These are phyloP conservation scores for Dunckerocampus dactyliophorus DNA, from an alignment of 2,113 vertebrate species.

Conservation along the genomic window DNA sequence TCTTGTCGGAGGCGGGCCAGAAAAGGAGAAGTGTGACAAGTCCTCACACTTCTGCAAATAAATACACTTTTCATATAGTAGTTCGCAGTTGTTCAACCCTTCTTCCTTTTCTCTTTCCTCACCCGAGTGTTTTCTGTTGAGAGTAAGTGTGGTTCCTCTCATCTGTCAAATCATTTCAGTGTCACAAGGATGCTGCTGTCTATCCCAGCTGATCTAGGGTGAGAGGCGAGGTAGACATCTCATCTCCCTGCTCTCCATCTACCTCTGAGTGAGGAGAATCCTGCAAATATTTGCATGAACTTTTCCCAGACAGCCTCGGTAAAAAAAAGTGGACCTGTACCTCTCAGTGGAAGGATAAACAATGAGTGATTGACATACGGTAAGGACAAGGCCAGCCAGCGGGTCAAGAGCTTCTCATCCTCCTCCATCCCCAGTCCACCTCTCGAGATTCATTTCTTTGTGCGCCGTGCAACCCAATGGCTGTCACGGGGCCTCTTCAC, in stretches of 20 bases:
- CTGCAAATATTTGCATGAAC: background rate
- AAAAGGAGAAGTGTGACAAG: background rate
- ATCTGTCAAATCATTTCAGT: background rate
- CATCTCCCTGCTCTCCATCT: too few species aligned
- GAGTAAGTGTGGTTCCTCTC: too few species aligned
- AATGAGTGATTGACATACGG: conserved; percentile 20
- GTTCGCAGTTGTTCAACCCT: background rate
- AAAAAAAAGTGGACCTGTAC: background rate
- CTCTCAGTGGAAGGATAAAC: conserved; percentile 26
- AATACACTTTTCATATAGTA: background rate
- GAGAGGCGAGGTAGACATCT: too few species aligned
- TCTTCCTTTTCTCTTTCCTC: background rate
- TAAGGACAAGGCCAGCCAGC: conserved; percentile 15
- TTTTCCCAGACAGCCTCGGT: background rate
- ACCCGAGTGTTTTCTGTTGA: background rate
- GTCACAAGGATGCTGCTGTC: background rate
- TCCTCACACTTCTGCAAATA: background rate
- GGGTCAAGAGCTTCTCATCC: conserved; percentile 32
- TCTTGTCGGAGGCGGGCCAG: background rate
- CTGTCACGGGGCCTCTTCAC: conserved; percentile 32
- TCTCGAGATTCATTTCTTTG: conserved; percentile 23
- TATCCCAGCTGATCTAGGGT: background rate
- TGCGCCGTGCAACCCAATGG: conserved; percentile 26
- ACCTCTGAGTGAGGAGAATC: background rate
- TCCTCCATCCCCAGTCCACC: background rate